A percentile compares a stretch with the other conserved stretches of the same genome.
Conservation (phyloP, 92 coral and sea anemone species). For the Epizoanthus ramosus region DNA sequence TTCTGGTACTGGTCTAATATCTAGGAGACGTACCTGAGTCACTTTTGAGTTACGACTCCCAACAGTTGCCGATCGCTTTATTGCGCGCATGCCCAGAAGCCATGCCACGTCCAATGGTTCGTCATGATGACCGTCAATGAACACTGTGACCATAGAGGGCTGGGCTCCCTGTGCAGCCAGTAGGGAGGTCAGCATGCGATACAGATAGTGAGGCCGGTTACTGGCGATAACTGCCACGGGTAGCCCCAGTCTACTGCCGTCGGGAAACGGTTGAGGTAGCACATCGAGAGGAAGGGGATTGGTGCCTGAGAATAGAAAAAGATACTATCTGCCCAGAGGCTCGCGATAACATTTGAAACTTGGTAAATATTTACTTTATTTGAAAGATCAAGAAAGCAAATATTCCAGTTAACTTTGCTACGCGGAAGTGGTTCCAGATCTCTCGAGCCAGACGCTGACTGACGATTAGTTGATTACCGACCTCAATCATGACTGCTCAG, state of each 20-base stretch:
- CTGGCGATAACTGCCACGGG: conserved; percentile 98
- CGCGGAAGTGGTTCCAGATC: too few relatives aligned
- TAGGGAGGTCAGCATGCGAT: conserved; percentile 91
- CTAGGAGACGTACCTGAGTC: conserved; percentile 63
- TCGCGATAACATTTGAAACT: too few relatives aligned
- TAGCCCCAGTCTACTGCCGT: conserved; percentile 64
- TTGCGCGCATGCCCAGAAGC: conserved; percentile 80
- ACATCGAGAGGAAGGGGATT: conserved; percentile 91
- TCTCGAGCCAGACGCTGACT: too few relatives aligned
- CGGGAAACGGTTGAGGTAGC: conserved; percentile 68
- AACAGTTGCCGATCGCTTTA: conserved; percentile 79
- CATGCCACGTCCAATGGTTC: conserved; percentile 90
- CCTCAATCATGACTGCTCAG: too few relatives aligned
- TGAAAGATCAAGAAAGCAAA: too few relatives aligned
- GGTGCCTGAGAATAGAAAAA: conserved; percentile 60
- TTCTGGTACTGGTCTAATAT: too few relatives aligned
- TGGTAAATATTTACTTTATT: too few relatives aligned
- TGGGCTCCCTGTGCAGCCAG: conserved; percentile 90
- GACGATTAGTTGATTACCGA: too few relatives aligned
- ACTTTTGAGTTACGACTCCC: conserved; percentile 93
- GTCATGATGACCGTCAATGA: conserved; percentile 90
- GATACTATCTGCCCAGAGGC: too few relatives aligned
- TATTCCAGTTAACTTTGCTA: too few relatives aligned
- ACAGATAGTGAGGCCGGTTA: conserved; percentile 92
- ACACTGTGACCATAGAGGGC: conserved; percentile 79